Evolutionary conservation across 2,113 vertebrate genomes (phyloP), one percentile per base, ranked within the genome.

Genomic region (Podarcis raffonei): DNA sequence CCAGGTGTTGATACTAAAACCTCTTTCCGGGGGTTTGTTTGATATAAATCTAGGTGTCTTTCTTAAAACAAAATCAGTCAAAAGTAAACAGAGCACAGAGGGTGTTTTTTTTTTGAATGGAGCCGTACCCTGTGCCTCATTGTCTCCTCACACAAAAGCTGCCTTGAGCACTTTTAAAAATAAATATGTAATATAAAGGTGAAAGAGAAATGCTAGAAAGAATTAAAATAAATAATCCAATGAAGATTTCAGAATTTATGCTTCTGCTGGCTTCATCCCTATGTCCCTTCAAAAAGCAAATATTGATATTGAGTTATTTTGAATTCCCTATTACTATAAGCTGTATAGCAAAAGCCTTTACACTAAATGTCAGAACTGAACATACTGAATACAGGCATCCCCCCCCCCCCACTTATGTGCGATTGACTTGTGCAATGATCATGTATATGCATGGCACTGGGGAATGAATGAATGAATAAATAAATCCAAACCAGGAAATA

Each of bases 1-100:
- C 83, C 92, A 75, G 85, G 89, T 91, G 91, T 94, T 93, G 87
- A 92, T 91, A 94, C 90, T 92, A 94, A 94, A 93, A 88, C 1
- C 57, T 53, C 87, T 87, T 93, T 92, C 79, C 81, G 83, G 84
- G 91, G 76, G 93, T 91, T 83, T 92, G 84, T 74, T 92, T 84
- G 84, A 81, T 91, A 91, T 95, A 93, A 91, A 91, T 91, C 32
- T 69, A 87, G 23, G 30, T 71, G 16, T 83, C 68, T 90, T 86
- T 78, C 48, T 71, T 82, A 39, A 79, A 65, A 87, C 48, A 71
- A n/a, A 8, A 53, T 27, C 37, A 65, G 27, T 76, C 32, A 62
- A 82, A 90, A 83, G 30, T 69, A 39, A 90, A 83, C 80, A 69
- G 72, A 59, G 53, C 8, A 77, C 86, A 66, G n/a, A 12, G 48